Conservation (phyloP, 2,888 invertebrate genomes). For the Griposia aprilina region DNA sequence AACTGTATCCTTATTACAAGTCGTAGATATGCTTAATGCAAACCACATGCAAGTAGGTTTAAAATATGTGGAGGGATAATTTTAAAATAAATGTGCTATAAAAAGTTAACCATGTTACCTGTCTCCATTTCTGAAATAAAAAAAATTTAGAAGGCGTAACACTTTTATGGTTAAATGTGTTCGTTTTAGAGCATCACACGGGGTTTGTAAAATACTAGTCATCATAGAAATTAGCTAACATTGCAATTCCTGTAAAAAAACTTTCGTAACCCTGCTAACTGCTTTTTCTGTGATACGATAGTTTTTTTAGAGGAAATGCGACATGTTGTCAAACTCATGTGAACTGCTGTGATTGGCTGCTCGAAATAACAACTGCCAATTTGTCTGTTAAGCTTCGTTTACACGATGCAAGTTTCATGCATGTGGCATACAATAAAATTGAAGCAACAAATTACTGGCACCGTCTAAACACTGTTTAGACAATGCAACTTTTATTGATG, state of each 20-base stretch:
- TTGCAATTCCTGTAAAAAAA: too few relatives aligned
- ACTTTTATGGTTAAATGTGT: not conserved
- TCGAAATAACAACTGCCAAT: not conserved
- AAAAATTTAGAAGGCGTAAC: not conserved
- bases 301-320: too few relatives aligned
- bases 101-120: not conserved
- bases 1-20: constrained; percentile 52
- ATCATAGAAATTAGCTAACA: not conserved
- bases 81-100: constrained; percentile 27
- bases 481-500: too few relatives aligned
- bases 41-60: constrained; percentile 12
- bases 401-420: not conserved
- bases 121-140: too few relatives aligned
- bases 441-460: too few relatives aligned
- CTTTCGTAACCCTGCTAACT: too few relatives aligned
- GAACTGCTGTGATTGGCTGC: not conserved
- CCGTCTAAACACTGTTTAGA: too few relatives aligned
- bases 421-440: too few relatives aligned
- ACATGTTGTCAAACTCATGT: not conserved
- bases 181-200: too few relatives aligned
- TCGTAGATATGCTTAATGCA: constrained; percentile 27
- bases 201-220: not conserved
- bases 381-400: not conserved
- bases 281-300: too few relatives aligned
- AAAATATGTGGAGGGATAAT: constrained; percentile 21